Conservation (phyloP, 2,797 vertebrate species). For the Enteromius trimaculatus region DNA sequence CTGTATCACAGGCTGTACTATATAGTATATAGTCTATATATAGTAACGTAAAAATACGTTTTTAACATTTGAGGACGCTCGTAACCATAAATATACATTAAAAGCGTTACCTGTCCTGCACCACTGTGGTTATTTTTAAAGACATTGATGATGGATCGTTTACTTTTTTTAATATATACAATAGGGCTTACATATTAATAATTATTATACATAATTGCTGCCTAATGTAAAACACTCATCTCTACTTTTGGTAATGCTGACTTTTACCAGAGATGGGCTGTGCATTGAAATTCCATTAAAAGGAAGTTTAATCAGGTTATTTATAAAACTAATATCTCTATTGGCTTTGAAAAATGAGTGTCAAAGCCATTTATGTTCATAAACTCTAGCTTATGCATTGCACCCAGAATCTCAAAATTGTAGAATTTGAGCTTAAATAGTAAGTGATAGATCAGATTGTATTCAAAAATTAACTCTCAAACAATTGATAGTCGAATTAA, state of each 20-base stretch:
- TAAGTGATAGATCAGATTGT: background rate
- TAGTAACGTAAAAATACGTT: background rate
- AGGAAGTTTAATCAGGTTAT: background rate
- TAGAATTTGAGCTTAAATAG: background rate
- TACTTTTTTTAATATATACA: background rate
- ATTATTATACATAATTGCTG: background rate
- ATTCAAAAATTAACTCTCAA: background rate
- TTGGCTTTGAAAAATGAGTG: background rate
- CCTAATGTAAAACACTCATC: background rate
- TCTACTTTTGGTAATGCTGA: background rate
- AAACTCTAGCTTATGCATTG: background rate
- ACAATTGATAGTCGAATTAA: background rate
- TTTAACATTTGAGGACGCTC: background rate
- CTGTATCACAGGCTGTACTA: no score
- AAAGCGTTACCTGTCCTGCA: background rate
- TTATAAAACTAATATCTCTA: background rate
- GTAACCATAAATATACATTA: background rate
- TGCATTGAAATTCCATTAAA: background rate
- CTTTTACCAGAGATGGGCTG: background rate
- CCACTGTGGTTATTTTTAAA: background rate
- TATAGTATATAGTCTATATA: no score
- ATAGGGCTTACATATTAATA: background rate
- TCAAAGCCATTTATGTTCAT: background rate
- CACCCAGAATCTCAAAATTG: background rate
- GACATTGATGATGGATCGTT: background rate